Conservation (phyloP, 2,888 invertebrate species). For the Agriopis leucophaearia region DNA sequence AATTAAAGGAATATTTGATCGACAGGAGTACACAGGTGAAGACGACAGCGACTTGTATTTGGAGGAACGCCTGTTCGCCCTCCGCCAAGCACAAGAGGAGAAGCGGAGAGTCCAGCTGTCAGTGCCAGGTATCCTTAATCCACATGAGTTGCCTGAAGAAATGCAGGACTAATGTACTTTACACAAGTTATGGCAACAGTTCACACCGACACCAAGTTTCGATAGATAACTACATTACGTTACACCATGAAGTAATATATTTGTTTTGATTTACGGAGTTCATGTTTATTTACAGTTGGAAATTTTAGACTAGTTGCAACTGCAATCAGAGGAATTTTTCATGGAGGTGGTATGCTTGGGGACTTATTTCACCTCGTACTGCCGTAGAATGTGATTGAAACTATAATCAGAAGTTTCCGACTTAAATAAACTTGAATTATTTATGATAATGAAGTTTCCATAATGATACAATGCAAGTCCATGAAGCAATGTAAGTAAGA, state of each 20-base stretch:
- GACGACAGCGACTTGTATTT: constrained; percentile 99
- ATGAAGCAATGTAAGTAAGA: neutral
- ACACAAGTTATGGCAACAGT: constrained; percentile 61
- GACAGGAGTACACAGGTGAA: constrained; percentile 98
- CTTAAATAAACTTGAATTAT: neutral
- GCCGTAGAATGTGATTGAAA: neutral
- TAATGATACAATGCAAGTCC: neutral
- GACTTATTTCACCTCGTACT: neutral
- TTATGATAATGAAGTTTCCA: neutral
- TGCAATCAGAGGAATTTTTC: neutral
- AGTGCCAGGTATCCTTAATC: constrained; percentile 98
- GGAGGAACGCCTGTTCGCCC: constrained; percentile 97
- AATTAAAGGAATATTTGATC: constrained; percentile 20
- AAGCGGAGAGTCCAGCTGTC: constrained; percentile 97
- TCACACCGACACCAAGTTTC: constrained; percentile 49
- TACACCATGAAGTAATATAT: constrained; percentile 1
- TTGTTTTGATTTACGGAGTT: neutral
- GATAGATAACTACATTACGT: constrained; percentile 35
- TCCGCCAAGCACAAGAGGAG: constrained; percentile 96
- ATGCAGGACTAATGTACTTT: constrained; percentile 92
- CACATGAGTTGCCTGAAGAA: constrained; percentile 97
- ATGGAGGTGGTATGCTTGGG: neutral
- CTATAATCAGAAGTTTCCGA: neutral
- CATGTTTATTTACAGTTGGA: neutral
- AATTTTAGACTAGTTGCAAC: neutral